phyloP scores from a whole-genome alignment of 2,113 vertebrate species.

The Neolamprologus toae region DNA sequence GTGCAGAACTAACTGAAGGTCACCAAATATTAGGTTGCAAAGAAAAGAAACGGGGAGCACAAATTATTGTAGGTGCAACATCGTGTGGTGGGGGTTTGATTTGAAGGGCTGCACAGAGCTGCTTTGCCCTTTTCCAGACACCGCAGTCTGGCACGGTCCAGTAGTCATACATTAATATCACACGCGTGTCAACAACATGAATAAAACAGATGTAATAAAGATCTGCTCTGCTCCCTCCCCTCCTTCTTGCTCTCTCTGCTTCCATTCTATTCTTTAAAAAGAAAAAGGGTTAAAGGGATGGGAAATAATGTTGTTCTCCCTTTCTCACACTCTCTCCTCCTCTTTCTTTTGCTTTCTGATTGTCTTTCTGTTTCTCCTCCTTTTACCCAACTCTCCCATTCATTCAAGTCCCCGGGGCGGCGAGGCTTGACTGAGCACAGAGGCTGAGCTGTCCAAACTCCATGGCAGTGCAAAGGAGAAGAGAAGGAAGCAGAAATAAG shows the following conservation, averaged over 20 bases:
- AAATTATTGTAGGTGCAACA: slow-evolving; percentile 5
- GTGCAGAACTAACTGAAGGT: background rate
- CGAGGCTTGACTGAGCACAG: slow-evolving; percentile 67
- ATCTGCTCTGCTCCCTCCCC: background rate
- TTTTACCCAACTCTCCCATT: slow-evolving; percentile 24
- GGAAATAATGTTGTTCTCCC: slow-evolving; percentile 28
- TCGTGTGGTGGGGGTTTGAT: slow-evolving; percentile 5
- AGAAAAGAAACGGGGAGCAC: slow-evolving; percentile 4
- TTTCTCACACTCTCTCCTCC: slow-evolving; percentile 1
- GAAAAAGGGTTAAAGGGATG: background rate
- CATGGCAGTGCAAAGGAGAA: slow-evolving; percentile 24
- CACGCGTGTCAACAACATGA: slow-evolving; percentile 69
- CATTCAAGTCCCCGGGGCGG: slow-evolving; percentile 50
- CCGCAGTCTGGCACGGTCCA: slow-evolving; percentile 63
- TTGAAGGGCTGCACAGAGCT: background rate
- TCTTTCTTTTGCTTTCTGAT: slow-evolving; percentile 5
- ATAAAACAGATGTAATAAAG: slow-evolving; percentile 77
- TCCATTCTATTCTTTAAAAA: slow-evolving; percentile 1
- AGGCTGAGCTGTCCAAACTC: slow-evolving; percentile 61
- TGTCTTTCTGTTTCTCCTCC: slow-evolving; percentile 33
- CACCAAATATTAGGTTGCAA: slow-evolving; percentile 12
- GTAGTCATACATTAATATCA: slow-evolving; percentile 66
- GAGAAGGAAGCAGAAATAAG: slow-evolving; percentile 21
- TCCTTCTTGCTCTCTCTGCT: background rate
- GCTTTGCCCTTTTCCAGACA: slow-evolving; percentile 62